phyloP scores from a whole-genome alignment of 2,888 invertebrate species.

The Lithodes maja region DNA sequence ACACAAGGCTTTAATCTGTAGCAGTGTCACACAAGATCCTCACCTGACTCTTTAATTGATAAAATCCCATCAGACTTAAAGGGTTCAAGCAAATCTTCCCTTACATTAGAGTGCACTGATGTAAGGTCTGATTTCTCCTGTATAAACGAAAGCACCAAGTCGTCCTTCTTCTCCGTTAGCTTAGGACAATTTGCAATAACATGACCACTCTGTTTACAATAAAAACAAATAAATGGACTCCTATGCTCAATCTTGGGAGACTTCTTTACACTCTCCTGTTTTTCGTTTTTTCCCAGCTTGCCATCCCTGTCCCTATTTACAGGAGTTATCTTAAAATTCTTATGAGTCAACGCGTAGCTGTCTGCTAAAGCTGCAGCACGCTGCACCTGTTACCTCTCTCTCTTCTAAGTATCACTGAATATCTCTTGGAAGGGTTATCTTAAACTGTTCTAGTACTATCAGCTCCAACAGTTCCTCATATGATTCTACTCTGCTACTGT shows the following conservation, averaged over 20 bases:
- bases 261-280: not conserved
- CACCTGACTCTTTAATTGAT: not conserved
- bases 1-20: not conserved
- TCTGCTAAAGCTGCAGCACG: not conserved
- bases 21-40: slow-evolving; percentile 5
- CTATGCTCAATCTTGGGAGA: not conserved
- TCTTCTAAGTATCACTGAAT: not conserved
- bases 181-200: not conserved
- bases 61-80: slow-evolving; percentile 20
- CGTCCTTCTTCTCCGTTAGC: not conserved
- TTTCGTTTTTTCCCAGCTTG: not conserved
- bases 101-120: not conserved
- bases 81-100: slow-evolving; percentile 1
- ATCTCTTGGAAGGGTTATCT: not conserved
- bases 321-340: not conserved
- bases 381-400: slow-evolving; percentile 1
- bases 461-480: not conserved
- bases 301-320: slow-evolving; percentile 11
- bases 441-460: not conserved
- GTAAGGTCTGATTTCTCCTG: not conserved
- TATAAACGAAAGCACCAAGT: not conserved
- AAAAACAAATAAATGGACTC: slow-evolving; percentile 3
- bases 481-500: not conserved
- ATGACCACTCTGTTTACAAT: slow-evolving; percentile 18
- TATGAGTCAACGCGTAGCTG: not conserved